Conservation (phyloP, 2,797 vertebrate genomes). For the Liparis tanakae region DNA sequence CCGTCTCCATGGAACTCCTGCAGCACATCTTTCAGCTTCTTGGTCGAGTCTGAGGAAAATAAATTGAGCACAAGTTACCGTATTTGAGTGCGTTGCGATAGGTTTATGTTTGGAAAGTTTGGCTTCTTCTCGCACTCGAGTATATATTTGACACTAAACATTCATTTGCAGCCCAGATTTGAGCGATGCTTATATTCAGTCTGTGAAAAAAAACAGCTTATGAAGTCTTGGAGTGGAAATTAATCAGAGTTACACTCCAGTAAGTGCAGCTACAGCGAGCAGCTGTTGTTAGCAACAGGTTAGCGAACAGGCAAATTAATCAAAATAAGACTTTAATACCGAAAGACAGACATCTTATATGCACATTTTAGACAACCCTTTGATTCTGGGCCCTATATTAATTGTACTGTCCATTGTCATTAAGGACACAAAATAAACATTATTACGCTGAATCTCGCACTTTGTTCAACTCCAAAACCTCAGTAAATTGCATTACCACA, state of each 20-base stretch:
- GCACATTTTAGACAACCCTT: no score
- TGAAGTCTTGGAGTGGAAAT: not conserved
- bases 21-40: slow-evolving; percentile 95
- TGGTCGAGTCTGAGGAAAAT: slow-evolving; percentile 89
- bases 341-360: no score
- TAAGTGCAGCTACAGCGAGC: not conserved
- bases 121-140: not conserved
- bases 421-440: no score
- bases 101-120: not conserved
- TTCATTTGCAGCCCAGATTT: not conserved
- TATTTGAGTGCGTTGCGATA: not conserved
- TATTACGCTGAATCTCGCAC: no score
- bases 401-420: no score
- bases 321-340: no score
- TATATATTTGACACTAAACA: slow-evolving; percentile 1
- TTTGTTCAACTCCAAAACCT: no score
- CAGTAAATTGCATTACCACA: no score
- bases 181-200: not conserved
- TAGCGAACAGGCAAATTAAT: no score
- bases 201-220: not conserved
- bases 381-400: no score
- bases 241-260: not conserved
- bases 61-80: not conserved
- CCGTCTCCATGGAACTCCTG: slow-evolving; percentile 95
- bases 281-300: no score